phyloP scores from a whole-genome alignment of 2,797 vertebrate genomes.

The Onychomys torridus region DNA sequence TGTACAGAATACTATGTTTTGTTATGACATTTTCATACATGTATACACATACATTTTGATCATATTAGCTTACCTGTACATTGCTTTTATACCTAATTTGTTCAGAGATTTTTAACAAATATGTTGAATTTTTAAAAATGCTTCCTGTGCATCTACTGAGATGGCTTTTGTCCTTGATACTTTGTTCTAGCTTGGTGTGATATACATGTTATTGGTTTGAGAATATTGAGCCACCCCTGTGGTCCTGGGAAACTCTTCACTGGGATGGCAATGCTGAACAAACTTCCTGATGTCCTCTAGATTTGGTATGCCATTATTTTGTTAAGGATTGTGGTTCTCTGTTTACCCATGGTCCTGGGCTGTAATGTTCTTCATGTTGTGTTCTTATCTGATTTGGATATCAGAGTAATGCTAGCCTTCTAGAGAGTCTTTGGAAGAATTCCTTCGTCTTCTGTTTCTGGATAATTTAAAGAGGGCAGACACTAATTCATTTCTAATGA shows the following conservation, averaged over 20 bases:
- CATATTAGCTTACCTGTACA: not conserved
- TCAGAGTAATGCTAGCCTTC: not conserved
- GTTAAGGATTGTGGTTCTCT: not conserved
- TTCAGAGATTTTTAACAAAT: not conserved
- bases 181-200: not conserved
- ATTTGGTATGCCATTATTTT: not conserved
- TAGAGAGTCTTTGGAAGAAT: not conserved
- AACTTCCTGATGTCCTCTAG: not conserved
- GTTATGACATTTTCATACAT: not conserved
- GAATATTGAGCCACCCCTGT: not conserved
- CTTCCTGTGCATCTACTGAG: not conserved
- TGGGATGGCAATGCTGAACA: not conserved
- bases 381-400: not conserved
- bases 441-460: not conserved
- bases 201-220: not conserved
- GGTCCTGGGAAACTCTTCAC: not conserved
- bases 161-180: not conserved
- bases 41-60: not conserved
- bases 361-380: too few species aligned
- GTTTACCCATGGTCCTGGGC: not conserved
- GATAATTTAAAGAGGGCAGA: not conserved
- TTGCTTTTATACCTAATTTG: not conserved
- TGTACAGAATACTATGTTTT: not conserved
- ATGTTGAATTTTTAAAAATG: not conserved
- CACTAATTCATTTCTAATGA: not conserved